Percentiles rank a stretch among this genome's conserved stretches.
Conservation (phyloP, 2,797 vertebrate genomes). For the Enteromius afrohamiltoni region DNA sequence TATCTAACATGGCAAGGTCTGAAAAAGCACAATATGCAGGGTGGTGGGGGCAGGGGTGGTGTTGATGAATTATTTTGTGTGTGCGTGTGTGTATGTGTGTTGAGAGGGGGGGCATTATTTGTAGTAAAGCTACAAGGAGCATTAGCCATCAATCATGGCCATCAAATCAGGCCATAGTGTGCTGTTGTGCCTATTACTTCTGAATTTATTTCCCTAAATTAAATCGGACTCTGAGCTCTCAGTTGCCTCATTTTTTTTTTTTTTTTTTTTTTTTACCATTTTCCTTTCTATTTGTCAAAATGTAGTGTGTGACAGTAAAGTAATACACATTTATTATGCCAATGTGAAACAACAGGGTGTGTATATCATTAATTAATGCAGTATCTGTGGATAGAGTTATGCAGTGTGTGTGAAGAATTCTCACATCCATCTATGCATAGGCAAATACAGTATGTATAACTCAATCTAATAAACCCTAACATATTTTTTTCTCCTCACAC, state of each 20-base stretch:
- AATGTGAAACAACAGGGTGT: slow-evolving; percentile 78
- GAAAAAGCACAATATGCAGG: slow-evolving; percentile 9
- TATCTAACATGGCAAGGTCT: slow-evolving; percentile 35
- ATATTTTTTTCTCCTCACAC: slow-evolving; percentile 20
- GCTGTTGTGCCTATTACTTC: slow-evolving; percentile 81
- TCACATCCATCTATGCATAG: slow-evolving; percentile 12
- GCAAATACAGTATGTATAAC: slow-evolving; percentile 20
- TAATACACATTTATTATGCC: slow-evolving; percentile 83
- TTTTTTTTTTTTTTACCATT: slow-evolving; percentile 72
- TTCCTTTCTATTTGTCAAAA: slow-evolving; percentile 85
- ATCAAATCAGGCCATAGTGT: slow-evolving; percentile 79
- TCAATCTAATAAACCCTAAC: slow-evolving; percentile 31
- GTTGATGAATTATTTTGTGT: slow-evolving; percentile 37
- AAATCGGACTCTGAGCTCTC: slow-evolving; percentile 81
- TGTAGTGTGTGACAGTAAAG: slow-evolving; percentile 79
- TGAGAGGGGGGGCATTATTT: slow-evolving; percentile 73
- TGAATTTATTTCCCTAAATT: slow-evolving; percentile 86
- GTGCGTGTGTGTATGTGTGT: slow-evolving; percentile 67
- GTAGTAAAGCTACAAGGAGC: slow-evolving; percentile 72
- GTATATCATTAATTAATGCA: slow-evolving; percentile 80
- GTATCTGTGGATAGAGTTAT: slow-evolving; percentile 60
- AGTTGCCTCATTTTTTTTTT: slow-evolving; percentile 76
- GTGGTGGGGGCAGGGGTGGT: not conserved
- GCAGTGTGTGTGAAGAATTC: slow-evolving; percentile 2
- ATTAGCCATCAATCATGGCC: slow-evolving; percentile 82